Conservation (phyloP, 2,113 vertebrate genomes). For the Sinosuthora webbiana region DNA sequence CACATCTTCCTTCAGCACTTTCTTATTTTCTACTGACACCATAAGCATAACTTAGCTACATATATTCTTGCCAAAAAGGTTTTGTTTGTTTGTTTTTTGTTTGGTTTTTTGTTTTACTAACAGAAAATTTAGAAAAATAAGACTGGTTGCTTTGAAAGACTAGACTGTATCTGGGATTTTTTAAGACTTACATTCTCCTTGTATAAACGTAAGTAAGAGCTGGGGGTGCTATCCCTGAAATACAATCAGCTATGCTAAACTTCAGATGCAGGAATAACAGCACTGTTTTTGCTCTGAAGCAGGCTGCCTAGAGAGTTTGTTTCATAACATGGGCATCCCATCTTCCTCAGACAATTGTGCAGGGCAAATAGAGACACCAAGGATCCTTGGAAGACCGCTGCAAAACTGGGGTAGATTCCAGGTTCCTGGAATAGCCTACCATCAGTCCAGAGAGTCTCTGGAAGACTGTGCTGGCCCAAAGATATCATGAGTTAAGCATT, state of each 20-base stretch:
- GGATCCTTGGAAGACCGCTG: neutral
- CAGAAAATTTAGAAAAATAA: neutral
- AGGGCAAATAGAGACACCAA: neutral
- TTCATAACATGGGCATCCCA: fast-evolving
- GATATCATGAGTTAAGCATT: neutral
- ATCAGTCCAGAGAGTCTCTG: neutral
- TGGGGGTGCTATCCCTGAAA: neutral
- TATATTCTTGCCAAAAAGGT: too few species aligned
- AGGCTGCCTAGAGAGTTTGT: neutral
- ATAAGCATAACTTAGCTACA: neutral
- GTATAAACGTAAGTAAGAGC: neutral
- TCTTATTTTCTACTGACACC: neutral
- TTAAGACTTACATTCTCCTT: neutral
- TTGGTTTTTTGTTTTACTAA: too few species aligned
- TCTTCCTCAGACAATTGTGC: neutral
- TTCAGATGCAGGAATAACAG: neutral
- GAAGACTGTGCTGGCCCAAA: neutral
- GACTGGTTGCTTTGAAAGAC: neutral
- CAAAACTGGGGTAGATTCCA: neutral
- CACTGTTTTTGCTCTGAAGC: neutral
- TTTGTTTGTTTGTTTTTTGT: too few species aligned
- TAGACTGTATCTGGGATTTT: neutral
- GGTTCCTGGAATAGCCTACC: neutral
- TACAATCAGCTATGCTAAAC: neutral
- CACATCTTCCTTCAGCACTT: neutral